Evolutionary conservation across 2,888 invertebrate genomes (phyloP), one percentile per base, ranked within the genome.

Genomic region (Stegana nigrithorax): DNA sequence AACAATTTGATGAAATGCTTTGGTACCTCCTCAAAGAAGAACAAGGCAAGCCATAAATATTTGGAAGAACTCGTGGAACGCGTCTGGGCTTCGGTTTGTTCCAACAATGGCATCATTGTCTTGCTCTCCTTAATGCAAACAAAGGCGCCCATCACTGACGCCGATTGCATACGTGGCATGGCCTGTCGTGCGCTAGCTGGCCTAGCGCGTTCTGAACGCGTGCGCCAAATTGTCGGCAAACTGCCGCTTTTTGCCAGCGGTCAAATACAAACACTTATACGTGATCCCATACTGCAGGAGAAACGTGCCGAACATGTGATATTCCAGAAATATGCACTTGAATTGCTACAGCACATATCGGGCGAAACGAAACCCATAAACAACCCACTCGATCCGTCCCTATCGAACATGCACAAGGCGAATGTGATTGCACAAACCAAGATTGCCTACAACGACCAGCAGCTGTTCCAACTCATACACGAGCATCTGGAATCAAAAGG

Each of bases 21-120:
- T 25, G 67, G 67, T 1, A 74, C 64, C 55, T 77, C 83, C 0
- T 79, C 81, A 0, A 76, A 75, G 23, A 82, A 78, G 56, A 79
- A 73, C 55, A 89, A 91, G 81, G 88, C 89, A 0, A 87, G 90
- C 65, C 86, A 87, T 85, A 80, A 92, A 87, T 84, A 88, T 66
- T 90, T 92, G 55, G 96, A 96, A 81, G 97, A 97, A 69, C 88
- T 97, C 2, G 91, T 97, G 67, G 92, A 93, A 82, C 94, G 93
- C 81, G 92, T 98, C 51, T 98, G 98, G 98, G 95, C 96, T 84
- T 93, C 94, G 72, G 93, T 97, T 0, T 88, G 98, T 66, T 91
- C 93, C 0, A 97, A 96, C 83, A 98, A 98, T 84, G 98, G 98
- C 1, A 97, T 99, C 61, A 97, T 98, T 93, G 95, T 95, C 53